phyloP scores from a whole-genome alignment of 1,140 invertebrate species.

The Conopomorpha cramerella region DNA sequence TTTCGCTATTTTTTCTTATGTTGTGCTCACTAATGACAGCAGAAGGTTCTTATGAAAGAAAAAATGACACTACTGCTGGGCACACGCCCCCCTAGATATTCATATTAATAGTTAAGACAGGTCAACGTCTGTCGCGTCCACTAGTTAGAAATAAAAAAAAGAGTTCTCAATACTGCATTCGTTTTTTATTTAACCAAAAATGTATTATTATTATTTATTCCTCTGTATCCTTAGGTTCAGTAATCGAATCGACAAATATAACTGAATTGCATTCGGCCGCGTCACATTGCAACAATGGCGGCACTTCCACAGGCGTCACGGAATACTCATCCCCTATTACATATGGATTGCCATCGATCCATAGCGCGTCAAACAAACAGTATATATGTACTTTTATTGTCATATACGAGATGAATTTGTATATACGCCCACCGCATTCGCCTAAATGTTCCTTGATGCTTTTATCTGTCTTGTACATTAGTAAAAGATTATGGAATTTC shows the following conservation, averaged over 20 bases:
- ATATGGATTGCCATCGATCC: constrained; percentile 49
- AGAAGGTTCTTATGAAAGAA: too few relatives aligned
- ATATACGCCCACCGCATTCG: constrained; percentile 43
- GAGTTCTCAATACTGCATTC: too few relatives aligned
- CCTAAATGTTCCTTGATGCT: constrained; percentile 49
- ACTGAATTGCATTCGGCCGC: constrained; percentile 44
- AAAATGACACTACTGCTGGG: too few relatives aligned
- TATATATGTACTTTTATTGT: constrained; percentile 49
- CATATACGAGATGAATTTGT: constrained; percentile 51
- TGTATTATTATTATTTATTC: too few relatives aligned
- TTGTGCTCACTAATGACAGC: too few relatives aligned
- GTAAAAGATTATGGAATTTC: constrained; percentile 41
- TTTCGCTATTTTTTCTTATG: too few relatives aligned
- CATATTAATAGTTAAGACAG: too few relatives aligned
- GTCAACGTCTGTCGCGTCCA: too few relatives aligned
- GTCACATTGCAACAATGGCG: constrained; percentile 43
- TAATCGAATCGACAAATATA: constrained; percentile 44
- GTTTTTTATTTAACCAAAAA: too few relatives aligned
- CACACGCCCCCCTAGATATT: too few relatives aligned
- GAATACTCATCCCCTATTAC: constrained; percentile 51
- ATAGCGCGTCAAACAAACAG: constrained; percentile 41
- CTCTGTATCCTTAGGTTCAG: constrained; percentile 45
- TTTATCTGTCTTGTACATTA: constrained; percentile 47
- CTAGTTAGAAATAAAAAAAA: too few relatives aligned
- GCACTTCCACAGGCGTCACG: constrained; percentile 40